Base-by-base conservation (phyloP, 2,797 vertebrate genomes). In the Sebastes hubbsi region DNA sequence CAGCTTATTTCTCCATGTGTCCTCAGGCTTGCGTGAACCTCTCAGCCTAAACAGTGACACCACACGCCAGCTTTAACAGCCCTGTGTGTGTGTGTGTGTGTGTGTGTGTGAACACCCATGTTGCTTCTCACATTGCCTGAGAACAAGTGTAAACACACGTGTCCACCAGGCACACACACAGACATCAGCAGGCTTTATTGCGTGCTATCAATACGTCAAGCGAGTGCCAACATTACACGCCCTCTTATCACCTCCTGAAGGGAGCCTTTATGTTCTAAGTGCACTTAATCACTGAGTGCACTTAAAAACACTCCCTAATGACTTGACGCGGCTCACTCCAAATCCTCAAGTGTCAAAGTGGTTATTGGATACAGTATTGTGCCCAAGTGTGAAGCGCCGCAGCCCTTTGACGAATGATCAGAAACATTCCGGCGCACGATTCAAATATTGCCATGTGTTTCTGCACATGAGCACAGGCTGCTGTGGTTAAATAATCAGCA, bases 251-350 rank as follows among this genome's bases (percentile, higher is more conserved):
- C 86, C 88, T 85, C 58, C 68, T 30, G 70, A 80, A 75, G 55
- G 2, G 30, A 69, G 83, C 79, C 74, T 87, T 85, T 89, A 75
- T 79, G 72, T 18, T 56, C 65, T 64, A 84, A 89, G 83, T 87
- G 86, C 86, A 75, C 85, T 89, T 88, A 75, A 91, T 91, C 83
- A 75, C 76, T 77, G 63, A 93, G 90, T 83, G 86, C 91, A 78
- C 90, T 93, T 87, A 83, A 83, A 83, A 89, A 64, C 71, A 22
- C 82, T 83, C 68, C 80, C 82, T 72, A 74, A 85, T 70, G 88
- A 85, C 80, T 68, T 18, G n/a, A 71, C 56, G n/a, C 12, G 16
- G 38, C 75, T 84, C 77, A 29, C 65, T 66, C 22, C 34, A 54
- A 73, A 78, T 63, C 67, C 55, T 32, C 10, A n/a, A 64, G 83